Percentiles rank a stretch among this genome's conserved stretches.
phyloP scores from a whole-genome alignment of 2,888 invertebrate genomes.

The Polia nebulosa region DNA sequence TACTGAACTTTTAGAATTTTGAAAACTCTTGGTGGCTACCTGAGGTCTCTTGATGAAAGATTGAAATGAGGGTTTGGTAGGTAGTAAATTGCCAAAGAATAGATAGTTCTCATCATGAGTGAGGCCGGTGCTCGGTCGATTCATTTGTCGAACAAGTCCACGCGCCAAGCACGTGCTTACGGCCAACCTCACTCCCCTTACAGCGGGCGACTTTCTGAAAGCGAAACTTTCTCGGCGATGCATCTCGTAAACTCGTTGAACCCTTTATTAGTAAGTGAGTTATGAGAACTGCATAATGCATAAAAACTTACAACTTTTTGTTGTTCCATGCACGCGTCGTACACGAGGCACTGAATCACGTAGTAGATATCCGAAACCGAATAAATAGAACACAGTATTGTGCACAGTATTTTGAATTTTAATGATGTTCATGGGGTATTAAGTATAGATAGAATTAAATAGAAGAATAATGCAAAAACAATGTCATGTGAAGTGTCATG shows the following conservation, averaged over 20 bases:
- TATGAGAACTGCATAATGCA: conserved; percentile 58
- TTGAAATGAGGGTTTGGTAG: background rate
- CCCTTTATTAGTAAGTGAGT: conserved; percentile 68
- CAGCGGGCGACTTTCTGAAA: conserved; percentile 62
- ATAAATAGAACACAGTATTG: conserved; percentile 5
- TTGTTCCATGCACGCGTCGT: conserved; percentile 54
- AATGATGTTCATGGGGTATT: conserved; percentile 3
- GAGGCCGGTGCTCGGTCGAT: conserved; percentile 44
- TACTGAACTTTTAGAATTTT: conserved; percentile 1
- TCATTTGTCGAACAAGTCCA: conserved; percentile 47
- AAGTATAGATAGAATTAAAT: background rate
- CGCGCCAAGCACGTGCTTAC: conserved; percentile 66
- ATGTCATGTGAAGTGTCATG: background rate
- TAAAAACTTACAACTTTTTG: conserved; percentile 38
- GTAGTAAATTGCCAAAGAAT: conserved; percentile 11
- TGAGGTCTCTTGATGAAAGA: background rate
- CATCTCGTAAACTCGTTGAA: conserved; percentile 64
- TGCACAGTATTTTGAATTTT: background rate
- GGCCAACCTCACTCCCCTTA: conserved; percentile 56
- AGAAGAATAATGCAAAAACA: background rate
- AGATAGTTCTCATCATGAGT: background rate
- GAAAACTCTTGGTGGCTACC: background rate
- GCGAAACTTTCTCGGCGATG: conserved; percentile 62
- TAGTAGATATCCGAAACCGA: conserved; percentile 9
- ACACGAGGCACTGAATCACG: conserved; percentile 35